Evolutionary conservation across 2,888 invertebrate genomes (phyloP).

Genomic region (Embidobia sp.): DNA sequence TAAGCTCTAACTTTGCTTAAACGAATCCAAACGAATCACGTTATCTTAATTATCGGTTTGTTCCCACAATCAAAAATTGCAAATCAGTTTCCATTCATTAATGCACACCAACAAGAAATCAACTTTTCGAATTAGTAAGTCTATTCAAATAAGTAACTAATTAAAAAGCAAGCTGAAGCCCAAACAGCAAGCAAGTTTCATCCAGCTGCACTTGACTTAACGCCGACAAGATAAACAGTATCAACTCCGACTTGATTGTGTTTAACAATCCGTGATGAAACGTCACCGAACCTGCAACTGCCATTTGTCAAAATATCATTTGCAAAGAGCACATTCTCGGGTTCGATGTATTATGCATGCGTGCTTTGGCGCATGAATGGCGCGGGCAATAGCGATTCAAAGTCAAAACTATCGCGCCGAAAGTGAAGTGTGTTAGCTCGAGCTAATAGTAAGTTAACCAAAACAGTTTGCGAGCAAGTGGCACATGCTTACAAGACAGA

Average conservation of each 20-base stretch:
- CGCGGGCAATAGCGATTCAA: constrained; percentile 33
- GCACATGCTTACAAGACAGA: constrained; percentile 43
- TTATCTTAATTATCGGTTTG: too few relatives aligned
- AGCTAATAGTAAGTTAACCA: constrained; percentile 52
- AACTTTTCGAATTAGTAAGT: too few relatives aligned
- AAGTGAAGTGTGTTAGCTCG: constrained; percentile 31
- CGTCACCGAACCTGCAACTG: constrained; percentile 42
- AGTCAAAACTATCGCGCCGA: constrained; percentile 48
- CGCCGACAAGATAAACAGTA: constrained; percentile 35
- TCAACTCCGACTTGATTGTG: constrained; percentile 29
- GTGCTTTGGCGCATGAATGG: constrained; percentile 31
- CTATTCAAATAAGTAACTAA: too few relatives aligned
- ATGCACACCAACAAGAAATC: too few relatives aligned
- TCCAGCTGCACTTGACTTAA: constrained; percentile 25
- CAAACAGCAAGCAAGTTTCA: too few relatives aligned
- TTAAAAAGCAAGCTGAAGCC: too few relatives aligned
- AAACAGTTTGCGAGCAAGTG: constrained; percentile 47
- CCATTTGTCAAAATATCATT: constrained; percentile 57
- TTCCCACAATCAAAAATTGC: too few relatives aligned
- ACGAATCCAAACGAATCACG: too few relatives aligned
- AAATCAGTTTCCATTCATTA: too few relatives aligned
- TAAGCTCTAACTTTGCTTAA: too few relatives aligned
- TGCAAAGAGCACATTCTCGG: constrained; percentile 46
- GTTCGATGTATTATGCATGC: constrained; percentile 46
- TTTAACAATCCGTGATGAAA: constrained; percentile 43